phyloP scores from a whole-genome alignment of 2,113 vertebrate genomes.

The Chaenocephalus aceratus region DNA sequence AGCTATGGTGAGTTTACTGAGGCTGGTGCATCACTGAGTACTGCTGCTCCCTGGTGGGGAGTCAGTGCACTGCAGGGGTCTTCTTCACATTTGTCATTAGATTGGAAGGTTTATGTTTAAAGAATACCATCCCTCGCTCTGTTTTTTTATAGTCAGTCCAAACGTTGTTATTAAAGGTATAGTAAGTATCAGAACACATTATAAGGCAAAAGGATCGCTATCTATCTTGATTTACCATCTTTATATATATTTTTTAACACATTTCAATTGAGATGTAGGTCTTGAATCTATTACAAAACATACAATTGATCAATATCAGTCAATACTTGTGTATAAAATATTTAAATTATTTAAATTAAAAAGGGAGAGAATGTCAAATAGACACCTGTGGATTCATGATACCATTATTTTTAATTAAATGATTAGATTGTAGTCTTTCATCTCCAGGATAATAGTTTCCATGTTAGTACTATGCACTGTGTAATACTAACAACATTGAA shows the following conservation, averaged over 20 bases:
- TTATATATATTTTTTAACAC: not conserved
- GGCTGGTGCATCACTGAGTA: not conserved
- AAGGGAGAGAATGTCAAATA: no score
- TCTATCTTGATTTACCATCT: not conserved
- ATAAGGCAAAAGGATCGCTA: not conserved
- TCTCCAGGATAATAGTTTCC: no score
- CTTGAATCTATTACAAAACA: no score
- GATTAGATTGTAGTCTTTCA: no score
- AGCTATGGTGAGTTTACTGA: constrained; percentile 88
- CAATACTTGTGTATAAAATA: no score
- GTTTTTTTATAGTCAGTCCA: not conserved
- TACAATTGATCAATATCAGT: no score
- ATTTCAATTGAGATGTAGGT: no score
- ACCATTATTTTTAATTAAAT: no score
- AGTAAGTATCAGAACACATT: not conserved
- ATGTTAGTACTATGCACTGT: no score
- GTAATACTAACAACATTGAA: no score
- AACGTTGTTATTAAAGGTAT: not conserved
- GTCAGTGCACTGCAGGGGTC: constrained; percentile 8
- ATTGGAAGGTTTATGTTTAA: not conserved
- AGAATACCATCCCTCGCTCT: not conserved
- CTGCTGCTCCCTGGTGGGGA: constrained; percentile 69
- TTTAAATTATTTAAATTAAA: no score
- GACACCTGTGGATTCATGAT: no score
- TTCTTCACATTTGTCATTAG: not conserved